Base-by-base conservation (phyloP, 2,888 invertebrate species). In the Dascillus cervinus region DNA sequence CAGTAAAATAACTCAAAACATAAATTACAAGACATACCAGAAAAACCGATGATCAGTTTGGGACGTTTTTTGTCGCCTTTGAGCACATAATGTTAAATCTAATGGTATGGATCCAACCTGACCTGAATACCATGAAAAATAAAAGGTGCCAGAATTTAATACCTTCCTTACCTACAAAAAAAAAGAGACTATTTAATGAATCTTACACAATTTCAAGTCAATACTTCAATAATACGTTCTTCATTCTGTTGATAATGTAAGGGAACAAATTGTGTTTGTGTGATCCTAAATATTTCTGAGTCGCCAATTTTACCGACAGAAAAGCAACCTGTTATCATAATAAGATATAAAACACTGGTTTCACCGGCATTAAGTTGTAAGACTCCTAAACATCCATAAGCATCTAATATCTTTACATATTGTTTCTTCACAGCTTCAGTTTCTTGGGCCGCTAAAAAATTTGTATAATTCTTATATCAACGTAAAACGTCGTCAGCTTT, bases 91-190 rank as follows among this genome's bases (percentile, higher is more conserved):
- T 8, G 95, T 97, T 37, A 98, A 77, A 70, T 98, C 97, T 58
- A 94, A 79, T 5, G 56, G 47, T 14, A 44, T 35, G n/a, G 51
- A 50, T 12, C 55, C 52, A 14, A 50, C 32, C 19, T 54, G 51
- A 3, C 52, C 56, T 15, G 62, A 65, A 34, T 56, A 76, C 84
- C 87, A 88, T 0, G 95, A 86, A 65, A 98, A 98, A 62, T 98
- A 99, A 65, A 97, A 97, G 19, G 94, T 95, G 6, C 97, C 97
- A n/a, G 96, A 95, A 61, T 92, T 95, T 3, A 98, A 71, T 31
- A 98, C 70, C 64, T 95, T 94, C 43, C 90, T 77, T 3, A 75
- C 64, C 62, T 64, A 31, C 3, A 36, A 25, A 30, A 2, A 11
- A 24, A 5, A 4, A 6, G 10, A 17, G 4, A 17, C 5, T 17